Evolutionary conservation across 1,140 invertebrate species (phyloP).

Genomic region (Sogatella furcifera): DNA sequence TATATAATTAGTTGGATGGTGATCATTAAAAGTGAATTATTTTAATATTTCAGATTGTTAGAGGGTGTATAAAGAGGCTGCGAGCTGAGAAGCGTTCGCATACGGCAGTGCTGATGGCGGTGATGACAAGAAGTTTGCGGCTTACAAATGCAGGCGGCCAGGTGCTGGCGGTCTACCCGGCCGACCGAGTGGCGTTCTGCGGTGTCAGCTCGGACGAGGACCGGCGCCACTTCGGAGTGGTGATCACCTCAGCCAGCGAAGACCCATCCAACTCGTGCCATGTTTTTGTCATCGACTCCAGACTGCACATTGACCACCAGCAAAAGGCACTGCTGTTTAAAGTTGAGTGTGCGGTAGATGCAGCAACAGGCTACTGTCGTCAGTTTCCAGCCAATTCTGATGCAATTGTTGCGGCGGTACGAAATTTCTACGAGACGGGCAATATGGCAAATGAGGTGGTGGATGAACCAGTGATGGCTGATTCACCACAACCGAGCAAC

Average conservation of each 20-base stretch:
- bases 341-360: conserved; percentile 61
- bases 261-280: conserved; percentile 80
- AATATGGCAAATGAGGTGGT: conserved; percentile 23
- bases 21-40: too few species aligned
- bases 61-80: conserved; percentile 77
- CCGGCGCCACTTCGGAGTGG: conserved; percentile 81
- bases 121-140: conserved; percentile 65
- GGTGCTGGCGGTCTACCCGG: conserved; percentile 67
- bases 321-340: conserved; percentile 65
- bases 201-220: conserved; percentile 83
- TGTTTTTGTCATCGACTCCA: conserved; percentile 85
- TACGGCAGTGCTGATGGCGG: conserved; percentile 74
- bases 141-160: conserved; percentile 51
- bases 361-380: conserved; percentile 55
- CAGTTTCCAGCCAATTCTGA: conserved; percentile 86
- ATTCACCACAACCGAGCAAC: conserved; percentile 72
- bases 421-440: conserved; percentile 38
- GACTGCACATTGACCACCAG: conserved; percentile 70
- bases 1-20: too few species aligned
- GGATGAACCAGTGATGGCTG: conserved; percentile 37
- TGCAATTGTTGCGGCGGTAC: conserved; percentile 62
- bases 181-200: conserved; percentile 76
- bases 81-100: conserved; percentile 81
- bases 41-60: conserved; percentile 40
- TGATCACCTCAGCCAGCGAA: conserved; percentile 56